phyloP scores from a whole-genome alignment of 2,888 invertebrate species.

The Hydriomena furcata region DNA sequence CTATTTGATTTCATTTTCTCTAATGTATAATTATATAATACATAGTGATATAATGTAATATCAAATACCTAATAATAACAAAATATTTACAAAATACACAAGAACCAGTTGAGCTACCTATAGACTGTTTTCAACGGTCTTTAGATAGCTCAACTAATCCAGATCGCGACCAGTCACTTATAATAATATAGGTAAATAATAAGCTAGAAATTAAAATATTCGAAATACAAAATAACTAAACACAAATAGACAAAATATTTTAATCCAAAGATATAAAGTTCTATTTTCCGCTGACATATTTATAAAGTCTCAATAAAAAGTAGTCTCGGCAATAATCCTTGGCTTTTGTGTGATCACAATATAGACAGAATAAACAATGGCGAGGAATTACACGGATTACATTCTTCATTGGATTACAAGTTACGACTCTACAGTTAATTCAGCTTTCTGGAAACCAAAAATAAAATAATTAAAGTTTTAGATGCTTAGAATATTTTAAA shows the following conservation, averaged over 20 bases:
- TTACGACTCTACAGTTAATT: constrained; percentile 5
- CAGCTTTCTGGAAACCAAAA: constrained; percentile 16
- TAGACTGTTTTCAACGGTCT: no score
- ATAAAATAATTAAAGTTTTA: constrained; percentile 18
- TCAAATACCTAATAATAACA: no score
- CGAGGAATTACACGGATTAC: constrained; percentile 15
- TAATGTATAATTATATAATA: no score
- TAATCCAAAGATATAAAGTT: constrained; percentile 4
- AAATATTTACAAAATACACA: no score
- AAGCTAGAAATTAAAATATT: no score
- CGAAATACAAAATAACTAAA: no score
- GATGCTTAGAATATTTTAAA: neutral
- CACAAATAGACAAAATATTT: neutral
- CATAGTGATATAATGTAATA: no score
- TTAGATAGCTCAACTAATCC: no score
- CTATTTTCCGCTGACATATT: constrained; percentile 11
- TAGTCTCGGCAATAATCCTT: constrained; percentile 16
- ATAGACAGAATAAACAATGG: constrained; percentile 22
- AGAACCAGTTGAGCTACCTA: no score
- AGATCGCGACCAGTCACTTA: no score
- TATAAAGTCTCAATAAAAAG: constrained; percentile 11
- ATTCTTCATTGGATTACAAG: constrained; percentile 15
- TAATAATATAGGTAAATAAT: no score
- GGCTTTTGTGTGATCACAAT: constrained; percentile 26
- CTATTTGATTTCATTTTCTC: no score